Evolutionary conservation across 2,113 vertebrate genomes (phyloP).

Genomic region (Vidua chalybeata): DNA sequence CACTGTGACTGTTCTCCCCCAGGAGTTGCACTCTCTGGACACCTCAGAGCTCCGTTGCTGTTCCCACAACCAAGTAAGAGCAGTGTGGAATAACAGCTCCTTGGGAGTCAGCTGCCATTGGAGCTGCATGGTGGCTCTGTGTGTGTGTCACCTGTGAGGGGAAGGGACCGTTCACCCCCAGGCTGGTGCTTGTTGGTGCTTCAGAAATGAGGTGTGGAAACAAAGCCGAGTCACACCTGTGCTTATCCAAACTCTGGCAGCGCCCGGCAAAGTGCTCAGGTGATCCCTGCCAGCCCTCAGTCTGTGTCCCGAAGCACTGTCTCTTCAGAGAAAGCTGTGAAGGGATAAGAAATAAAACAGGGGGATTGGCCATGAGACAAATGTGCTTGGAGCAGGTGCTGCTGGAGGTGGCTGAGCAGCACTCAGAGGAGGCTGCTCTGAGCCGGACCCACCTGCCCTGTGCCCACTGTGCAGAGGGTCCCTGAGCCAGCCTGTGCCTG

Average conservation of each 20-base stretch:
- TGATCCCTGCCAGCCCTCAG: fast-evolving
- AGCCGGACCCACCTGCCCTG: fast-evolving
- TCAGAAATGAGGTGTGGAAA: not conserved
- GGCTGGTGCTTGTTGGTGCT: not conserved
- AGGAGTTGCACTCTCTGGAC: fast-evolving
- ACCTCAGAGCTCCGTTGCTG: fast-evolving
- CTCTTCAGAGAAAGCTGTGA: not conserved
- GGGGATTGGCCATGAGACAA: fast-evolving
- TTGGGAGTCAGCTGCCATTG: not conserved
- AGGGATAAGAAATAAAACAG: not conserved
- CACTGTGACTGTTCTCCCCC: not conserved
- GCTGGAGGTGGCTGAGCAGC: not conserved
- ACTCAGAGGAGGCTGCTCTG: not conserved
- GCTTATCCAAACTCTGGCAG: not conserved
- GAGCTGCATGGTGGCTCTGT: not conserved
- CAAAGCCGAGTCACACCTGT: fast-evolving
- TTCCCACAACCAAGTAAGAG: not conserved
- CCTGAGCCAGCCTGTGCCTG: not conserved
- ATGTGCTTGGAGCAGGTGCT: not conserved
- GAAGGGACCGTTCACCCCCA: fast-evolving
- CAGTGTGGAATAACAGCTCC: fast-evolving
- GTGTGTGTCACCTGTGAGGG: fast-evolving
- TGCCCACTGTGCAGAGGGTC: not conserved
- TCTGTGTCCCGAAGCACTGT: not conserved
- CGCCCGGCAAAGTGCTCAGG: fast-evolving